A percentile compares a stretch with the other conserved stretches of the same genome.
Evolutionary conservation across 2,888 invertebrate species (phyloP).

Genomic region (Plagodis pulveraria): DNA sequence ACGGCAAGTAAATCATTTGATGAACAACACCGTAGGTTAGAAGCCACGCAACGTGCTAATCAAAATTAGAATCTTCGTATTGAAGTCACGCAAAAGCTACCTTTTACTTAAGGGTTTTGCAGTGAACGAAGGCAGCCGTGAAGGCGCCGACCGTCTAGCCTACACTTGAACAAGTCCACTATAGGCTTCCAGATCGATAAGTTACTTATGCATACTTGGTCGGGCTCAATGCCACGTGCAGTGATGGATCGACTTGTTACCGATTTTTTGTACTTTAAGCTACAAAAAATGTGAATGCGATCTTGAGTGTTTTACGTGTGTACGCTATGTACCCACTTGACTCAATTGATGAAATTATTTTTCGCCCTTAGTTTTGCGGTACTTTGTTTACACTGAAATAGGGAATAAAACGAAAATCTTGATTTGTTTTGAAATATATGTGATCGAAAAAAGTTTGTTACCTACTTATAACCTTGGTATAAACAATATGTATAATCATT

Average conservation of each 20-base stretch:
- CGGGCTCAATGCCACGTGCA: constrained; percentile 53
- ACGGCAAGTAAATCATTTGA: constrained; percentile 60
- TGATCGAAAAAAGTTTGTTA: too few species aligned
- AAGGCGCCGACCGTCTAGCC: constrained; percentile 9
- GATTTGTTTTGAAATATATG: too few species aligned
- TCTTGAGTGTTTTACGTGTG: too few species aligned
- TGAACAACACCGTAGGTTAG: constrained; percentile 64
- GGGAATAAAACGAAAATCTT: too few species aligned
- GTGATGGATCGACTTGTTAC: constrained; percentile 48
- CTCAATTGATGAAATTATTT: too few species aligned
- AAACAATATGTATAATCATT: too few species aligned
- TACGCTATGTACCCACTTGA: too few species aligned
- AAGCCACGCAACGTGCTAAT: constrained; percentile 72
- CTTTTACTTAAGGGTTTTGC: constrained; percentile 40
- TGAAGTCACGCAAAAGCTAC: constrained; percentile 66
- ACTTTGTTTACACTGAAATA: too few species aligned
- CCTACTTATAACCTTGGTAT: too few species aligned
- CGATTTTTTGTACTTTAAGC: constrained; percentile 1
- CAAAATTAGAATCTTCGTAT: constrained; percentile 68
- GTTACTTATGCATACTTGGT: constrained; percentile 67
- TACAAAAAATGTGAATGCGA: too few species aligned
- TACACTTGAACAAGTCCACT: constrained; percentile 35
- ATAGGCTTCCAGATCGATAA: constrained; percentile 63
- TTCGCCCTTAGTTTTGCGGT: too few species aligned
- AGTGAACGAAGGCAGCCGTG: constrained; percentile 17